Evolutionary conservation across 2,888 invertebrate species (phyloP), one percentile per base, ranked within the genome.

Genomic region (Drosophila stalkeri): DNA sequence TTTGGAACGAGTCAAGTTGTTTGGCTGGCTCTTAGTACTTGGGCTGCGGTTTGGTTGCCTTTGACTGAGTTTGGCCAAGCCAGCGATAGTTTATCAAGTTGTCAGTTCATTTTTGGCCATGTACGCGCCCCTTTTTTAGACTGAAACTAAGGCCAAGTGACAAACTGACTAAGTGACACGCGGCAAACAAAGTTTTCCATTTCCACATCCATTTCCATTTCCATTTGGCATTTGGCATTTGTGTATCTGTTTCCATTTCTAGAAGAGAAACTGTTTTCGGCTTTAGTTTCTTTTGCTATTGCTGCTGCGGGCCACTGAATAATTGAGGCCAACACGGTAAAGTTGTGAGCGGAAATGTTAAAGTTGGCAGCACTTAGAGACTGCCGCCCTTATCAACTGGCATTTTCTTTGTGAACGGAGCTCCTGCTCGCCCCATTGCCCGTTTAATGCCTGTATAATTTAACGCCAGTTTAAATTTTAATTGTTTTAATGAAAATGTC

Each of bases 391-490:
- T 72, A 76, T 71, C 55, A 7, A 2, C 55, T 6, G 16, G 39
- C 54, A 20, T 41, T 27, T 11, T n/a, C 55, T 55, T 41, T 23
- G 23, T 14, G 41, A 61, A 35, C 35, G 35, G 35, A 57, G 23
- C 35, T 23, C 56, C 64, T n/a, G 62, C 66, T 44, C 64, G 77
- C 57, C 64, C 80, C 82, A 72, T 82, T 82, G 69, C 70, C 68
- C 67, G 75, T 70, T 84, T 91, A 89, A 86, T 87, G 77, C 86
- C 83, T 90, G 90, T 87, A 91, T 91, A 91, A 90, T 91, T 90
- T 91, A 89, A 91, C 91, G 90, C 90, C 90, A 91, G 90, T 91
- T 91, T 90, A 91, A 90, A 91, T 91, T 90, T 91, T 90, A 90
- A 90, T 90, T 90, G 91, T 90, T 88, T 85, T 86, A 91, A 91